These are phyloP conservation scores for Monopterus albus DNA, from an alignment of 2,113 vertebrate genomes.

Conservation along the genomic window DNA sequence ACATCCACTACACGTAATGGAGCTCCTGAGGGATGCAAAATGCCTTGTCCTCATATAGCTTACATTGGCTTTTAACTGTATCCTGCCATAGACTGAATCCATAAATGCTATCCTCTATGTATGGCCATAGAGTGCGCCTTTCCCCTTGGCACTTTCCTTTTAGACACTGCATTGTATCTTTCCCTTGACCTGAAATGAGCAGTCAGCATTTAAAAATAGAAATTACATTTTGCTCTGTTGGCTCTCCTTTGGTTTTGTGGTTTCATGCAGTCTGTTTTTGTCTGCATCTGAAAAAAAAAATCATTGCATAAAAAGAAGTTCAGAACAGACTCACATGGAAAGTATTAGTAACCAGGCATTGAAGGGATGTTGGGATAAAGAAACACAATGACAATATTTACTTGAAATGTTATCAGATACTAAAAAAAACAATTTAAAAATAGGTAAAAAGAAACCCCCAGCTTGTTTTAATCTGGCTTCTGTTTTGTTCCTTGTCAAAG, in stretches of 20 bases:
- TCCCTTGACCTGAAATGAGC: slow-evolving; percentile 62
- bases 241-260: slow-evolving; percentile 26
- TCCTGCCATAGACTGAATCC: slow-evolving; percentile 17
- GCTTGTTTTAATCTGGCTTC: too few relatives aligned
- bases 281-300: too few relatives aligned
- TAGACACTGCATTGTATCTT: slow-evolving; percentile 35
- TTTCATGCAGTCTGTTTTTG: slow-evolving; percentile 20
- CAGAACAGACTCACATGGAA: too few relatives aligned
- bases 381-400: too few relatives aligned
- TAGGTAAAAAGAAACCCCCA: too few relatives aligned
- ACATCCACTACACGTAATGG: slow-evolving; percentile 47
- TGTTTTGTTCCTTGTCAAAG: too few relatives aligned
- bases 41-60: slow-evolving; percentile 48
- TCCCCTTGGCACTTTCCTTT: slow-evolving; percentile 60
- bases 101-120: slow-evolving; percentile 31
- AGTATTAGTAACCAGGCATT: too few relatives aligned
- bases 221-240: slow-evolving; percentile 38
- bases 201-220: slow-evolving; percentile 65
- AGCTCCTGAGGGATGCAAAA: slow-evolving; percentile 49
- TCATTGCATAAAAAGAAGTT: too few relatives aligned
- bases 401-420: too few relatives aligned
- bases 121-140: slow-evolving; percentile 51
- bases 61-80: slow-evolving; percentile 39
- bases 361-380: too few relatives aligned
- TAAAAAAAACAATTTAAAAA: too few relatives aligned